These are phyloP conservation scores for Hydropsyche tenuis DNA, from an alignment of 1,140 invertebrate genomes.

Conservation along the genomic window DNA sequence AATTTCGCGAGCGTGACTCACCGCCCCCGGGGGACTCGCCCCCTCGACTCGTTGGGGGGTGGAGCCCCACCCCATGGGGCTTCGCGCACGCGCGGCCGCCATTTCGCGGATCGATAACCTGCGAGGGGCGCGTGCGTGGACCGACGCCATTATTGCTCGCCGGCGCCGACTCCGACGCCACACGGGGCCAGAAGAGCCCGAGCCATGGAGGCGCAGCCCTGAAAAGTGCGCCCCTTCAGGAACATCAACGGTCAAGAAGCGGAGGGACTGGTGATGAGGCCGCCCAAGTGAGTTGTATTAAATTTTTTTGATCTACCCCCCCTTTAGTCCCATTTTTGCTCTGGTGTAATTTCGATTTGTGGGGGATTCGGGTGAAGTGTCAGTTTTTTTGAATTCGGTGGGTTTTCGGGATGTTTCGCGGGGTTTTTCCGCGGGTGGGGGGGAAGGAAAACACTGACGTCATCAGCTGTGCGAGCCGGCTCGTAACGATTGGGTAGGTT, in stretches of 20 bases:
- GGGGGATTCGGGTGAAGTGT: too few species aligned
- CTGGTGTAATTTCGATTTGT: too few species aligned
- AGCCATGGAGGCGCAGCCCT: background rate
- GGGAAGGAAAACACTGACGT: constrained; percentile 41
- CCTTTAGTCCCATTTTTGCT: too few species aligned
- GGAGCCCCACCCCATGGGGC: background rate
- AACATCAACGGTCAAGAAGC: too few species aligned
- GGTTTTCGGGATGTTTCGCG: too few species aligned
- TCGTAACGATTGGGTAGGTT: constrained; percentile 1
- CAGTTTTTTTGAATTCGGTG: too few species aligned
- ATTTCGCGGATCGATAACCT: background rate
- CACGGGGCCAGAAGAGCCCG: background rate
- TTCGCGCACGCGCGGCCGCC: background rate
- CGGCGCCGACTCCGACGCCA: background rate
- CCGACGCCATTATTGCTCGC: background rate
- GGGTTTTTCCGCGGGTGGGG: too few species aligned
- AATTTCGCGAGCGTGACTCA: too few species aligned
- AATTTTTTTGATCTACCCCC: too few species aligned
- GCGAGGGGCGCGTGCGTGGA: background rate
- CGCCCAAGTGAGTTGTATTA: constrained; percentile 24
- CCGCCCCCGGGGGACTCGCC: background rate
- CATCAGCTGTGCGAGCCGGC: constrained; percentile 44
- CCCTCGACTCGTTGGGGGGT: constrained; percentile 5
- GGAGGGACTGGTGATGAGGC: constrained; percentile 32
- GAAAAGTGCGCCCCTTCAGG: background rate